These are phyloP conservation scores for Dendrolimus punctatus DNA, from an alignment of 1,140 invertebrate genomes.

Conservation along the genomic window DNA sequence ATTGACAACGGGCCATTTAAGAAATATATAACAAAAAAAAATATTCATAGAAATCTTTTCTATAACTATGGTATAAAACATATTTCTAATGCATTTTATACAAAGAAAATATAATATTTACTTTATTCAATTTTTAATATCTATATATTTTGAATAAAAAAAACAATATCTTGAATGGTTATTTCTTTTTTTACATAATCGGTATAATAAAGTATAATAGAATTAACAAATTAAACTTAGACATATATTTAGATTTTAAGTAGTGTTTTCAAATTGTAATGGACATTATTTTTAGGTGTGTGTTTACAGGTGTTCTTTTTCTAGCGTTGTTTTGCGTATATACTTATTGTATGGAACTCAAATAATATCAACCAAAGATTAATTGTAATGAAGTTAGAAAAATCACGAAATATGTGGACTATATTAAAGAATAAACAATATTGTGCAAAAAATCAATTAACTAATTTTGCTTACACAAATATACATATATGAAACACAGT, in stretches of 20 bases:
- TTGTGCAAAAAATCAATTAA: too few relatives aligned
- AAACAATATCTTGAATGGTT: conserved; percentile 22
- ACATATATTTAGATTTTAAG: conserved; percentile 63
- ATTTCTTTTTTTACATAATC: conserved; percentile 42
- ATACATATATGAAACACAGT: too few relatives aligned
- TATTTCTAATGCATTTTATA: conserved; percentile 21
- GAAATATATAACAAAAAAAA: too few relatives aligned
- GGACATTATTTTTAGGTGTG: conserved; percentile 51
- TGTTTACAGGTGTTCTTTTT: conserved; percentile 18
- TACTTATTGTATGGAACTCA: too few relatives aligned
- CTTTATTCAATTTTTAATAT: conserved; percentile 23
- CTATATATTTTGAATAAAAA: conserved; percentile 52
- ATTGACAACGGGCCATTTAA: too few relatives aligned
- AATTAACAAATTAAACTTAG: conserved; percentile 68
- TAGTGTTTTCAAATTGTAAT: conserved; percentile 74
- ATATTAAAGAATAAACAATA: too few relatives aligned
- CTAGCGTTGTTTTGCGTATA: conserved; percentile 7
- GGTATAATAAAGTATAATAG: conserved; percentile 55
- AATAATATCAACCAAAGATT: too few relatives aligned
- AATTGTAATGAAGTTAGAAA: too few relatives aligned
- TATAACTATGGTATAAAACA: too few relatives aligned
- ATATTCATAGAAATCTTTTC: too few relatives aligned
- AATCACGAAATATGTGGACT: too few relatives aligned
- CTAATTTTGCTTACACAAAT: too few relatives aligned
- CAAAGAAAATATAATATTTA: conserved; percentile 23